phyloP scores from a whole-genome alignment of 1,140 invertebrate genomes.

The Procambarus clarkii region DNA sequence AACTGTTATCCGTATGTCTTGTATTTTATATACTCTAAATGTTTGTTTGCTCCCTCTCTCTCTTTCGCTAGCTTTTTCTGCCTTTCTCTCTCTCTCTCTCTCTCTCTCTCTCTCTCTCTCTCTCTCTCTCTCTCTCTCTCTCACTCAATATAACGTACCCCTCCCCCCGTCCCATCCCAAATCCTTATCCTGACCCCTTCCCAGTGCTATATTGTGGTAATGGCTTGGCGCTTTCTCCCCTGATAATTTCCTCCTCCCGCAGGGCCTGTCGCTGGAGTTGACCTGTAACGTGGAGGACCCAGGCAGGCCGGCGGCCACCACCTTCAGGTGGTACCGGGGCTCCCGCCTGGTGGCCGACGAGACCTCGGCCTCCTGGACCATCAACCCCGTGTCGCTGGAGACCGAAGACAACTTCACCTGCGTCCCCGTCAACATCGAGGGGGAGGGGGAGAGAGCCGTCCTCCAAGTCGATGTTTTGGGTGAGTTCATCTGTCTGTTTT shows the following conservation, averaged over 20 bases:
- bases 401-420: constrained; percentile 92
- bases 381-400: constrained; percentile 87
- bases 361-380: constrained; percentile 84
- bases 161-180: no score
- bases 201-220: no score
- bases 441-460: constrained; percentile 84
- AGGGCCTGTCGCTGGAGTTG: constrained; percentile 75
- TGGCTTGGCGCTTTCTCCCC: no score
- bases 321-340: constrained; percentile 87
- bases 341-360: constrained; percentile 84
- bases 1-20: no score
- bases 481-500: constrained; percentile 73
- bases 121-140: no score
- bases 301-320: constrained; percentile 85
- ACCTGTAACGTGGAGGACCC: constrained; percentile 88
- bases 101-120: no score
- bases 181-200: no score
- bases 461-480: constrained; percentile 86
- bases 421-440: constrained; percentile 87
- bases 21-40: no score
- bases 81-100: no score
- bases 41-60: neutral
- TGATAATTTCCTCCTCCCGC: neutral
- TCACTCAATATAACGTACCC: no score
- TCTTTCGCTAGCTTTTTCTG: neutral